A percentile compares a stretch with the other conserved stretches of the same genome.
phyloP scores from a whole-genome alignment of 2,113 vertebrate species.

The Tapirus terrestris region DNA sequence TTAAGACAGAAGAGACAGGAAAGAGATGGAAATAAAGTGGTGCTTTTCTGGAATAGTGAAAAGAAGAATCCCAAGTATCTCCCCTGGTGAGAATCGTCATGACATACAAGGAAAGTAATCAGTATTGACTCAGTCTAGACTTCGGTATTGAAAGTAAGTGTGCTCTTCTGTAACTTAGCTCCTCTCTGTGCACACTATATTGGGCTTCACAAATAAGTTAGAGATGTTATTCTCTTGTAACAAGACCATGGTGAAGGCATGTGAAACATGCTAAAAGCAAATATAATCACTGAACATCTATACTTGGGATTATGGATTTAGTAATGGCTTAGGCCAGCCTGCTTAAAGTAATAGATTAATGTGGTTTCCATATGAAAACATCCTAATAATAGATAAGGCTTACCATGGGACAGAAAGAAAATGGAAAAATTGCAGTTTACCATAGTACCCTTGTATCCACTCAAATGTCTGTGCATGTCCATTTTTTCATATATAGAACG shows the following conservation, averaged over 20 bases:
- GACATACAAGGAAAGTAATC: background rate
- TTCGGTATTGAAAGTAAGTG: constrained; percentile 9
- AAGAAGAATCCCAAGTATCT: background rate
- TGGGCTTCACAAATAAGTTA: constrained; percentile 5
- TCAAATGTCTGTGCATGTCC: background rate
- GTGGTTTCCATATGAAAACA: background rate
- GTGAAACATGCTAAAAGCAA: background rate
- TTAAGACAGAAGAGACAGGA: constrained; percentile 16
- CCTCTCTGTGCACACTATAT: background rate
- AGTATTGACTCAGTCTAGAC: background rate
- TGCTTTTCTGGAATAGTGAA: background rate
- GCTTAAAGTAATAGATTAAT: background rate
- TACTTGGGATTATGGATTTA: background rate
- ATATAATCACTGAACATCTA: background rate
- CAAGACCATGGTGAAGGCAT: background rate
- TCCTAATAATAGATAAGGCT: constrained; percentile 4
- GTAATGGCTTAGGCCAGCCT: background rate
- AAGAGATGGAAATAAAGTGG: background rate
- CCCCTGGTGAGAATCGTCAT: background rate
- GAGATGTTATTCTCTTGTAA: background rate
- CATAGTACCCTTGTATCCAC: background rate
- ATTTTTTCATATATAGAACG: background rate
- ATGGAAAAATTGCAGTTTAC: background rate
- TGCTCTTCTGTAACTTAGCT: background rate
- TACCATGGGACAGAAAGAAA: background rate